Conservation (phyloP, 2,888 invertebrate genomes). For the Isoperla grammatica region DNA sequence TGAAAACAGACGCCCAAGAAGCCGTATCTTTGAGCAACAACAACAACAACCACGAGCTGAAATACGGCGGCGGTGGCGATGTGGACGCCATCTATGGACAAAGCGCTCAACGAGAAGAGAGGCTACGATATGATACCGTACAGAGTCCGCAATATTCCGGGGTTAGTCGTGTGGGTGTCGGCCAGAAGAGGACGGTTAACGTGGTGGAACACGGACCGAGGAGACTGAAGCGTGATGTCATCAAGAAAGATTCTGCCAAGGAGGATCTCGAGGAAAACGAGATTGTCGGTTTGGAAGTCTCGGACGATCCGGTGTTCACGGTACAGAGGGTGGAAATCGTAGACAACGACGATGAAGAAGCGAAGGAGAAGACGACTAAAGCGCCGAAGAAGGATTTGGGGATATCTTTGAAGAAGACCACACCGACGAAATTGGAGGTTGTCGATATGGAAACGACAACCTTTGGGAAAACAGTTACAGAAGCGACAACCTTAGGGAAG, state of each 20-base stretch:
- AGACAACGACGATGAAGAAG: not conserved
- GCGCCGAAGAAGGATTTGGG: too few relatives aligned
- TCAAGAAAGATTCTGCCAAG: not conserved
- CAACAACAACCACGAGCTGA: constrained; percentile 4
- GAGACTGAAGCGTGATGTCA: constrained; percentile 34
- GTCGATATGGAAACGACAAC: too few relatives aligned
- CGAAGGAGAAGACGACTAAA: not conserved
- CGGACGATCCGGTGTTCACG: constrained; percentile 27
- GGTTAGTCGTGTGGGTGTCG: constrained; percentile 23
- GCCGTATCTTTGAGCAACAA: not conserved
- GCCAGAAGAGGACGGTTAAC: constrained; percentile 36
- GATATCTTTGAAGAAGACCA: too few relatives aligned
- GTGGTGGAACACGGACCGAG: constrained; percentile 46
- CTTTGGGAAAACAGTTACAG: too few relatives aligned
- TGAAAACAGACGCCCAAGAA: not conserved
- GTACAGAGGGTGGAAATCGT: constrained; percentile 7
- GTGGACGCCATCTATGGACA: not conserved
- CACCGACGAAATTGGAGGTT: too few relatives aligned
- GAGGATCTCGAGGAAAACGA: constrained; percentile 42
- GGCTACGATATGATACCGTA: not conserved
- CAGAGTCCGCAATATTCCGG: constrained; percentile 11
- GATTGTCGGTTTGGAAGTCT: constrained; percentile 41
- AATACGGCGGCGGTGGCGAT: not conserved
- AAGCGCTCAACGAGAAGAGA: not conserved
- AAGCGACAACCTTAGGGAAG: too few relatives aligned